These are phyloP conservation scores for Hylaeus volcanicus DNA, from an alignment of 1,140 invertebrate genomes.

Conservation along the genomic window DNA sequence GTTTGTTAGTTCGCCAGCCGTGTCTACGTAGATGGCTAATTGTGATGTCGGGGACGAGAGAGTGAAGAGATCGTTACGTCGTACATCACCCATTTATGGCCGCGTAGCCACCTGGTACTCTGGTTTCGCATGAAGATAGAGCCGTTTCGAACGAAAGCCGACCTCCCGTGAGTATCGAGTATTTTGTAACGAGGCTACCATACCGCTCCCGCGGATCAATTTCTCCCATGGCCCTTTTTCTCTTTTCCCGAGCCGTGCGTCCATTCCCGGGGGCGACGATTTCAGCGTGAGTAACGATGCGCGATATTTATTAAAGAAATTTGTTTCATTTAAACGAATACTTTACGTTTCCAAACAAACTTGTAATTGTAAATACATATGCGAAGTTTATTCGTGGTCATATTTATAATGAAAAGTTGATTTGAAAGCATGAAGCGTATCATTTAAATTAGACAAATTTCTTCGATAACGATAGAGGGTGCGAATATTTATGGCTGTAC, in stretches of 20 bases:
- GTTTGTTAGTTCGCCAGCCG: constrained; percentile 27
- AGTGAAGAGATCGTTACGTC: constrained; percentile 70
- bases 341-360: too few species aligned
- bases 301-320: too few species aligned
- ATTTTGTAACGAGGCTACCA: constrained; percentile 62
- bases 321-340: too few species aligned
- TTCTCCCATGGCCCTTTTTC: constrained; percentile 2
- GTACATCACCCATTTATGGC: constrained; percentile 73
- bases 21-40: constrained; percentile 55
- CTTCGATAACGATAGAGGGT: too few species aligned
- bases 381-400: too few species aligned
- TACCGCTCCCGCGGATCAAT: constrained; percentile 38
- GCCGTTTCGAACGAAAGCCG: constrained; percentile 73
- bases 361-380: too few species aligned
- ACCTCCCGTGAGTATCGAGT: constrained; percentile 75
- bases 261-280: neutral
- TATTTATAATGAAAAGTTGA: too few species aligned
- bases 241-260: neutral
- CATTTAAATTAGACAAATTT: too few species aligned
- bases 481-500: too few species aligned
- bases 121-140: constrained; percentile 70
- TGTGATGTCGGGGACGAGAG: constrained; percentile 63
- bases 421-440: too few species aligned
- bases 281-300: neutral
- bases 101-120: constrained; percentile 57